Conservation (phyloP, 2,888 invertebrate genomes). For the Folsomia manolachei region DNA sequence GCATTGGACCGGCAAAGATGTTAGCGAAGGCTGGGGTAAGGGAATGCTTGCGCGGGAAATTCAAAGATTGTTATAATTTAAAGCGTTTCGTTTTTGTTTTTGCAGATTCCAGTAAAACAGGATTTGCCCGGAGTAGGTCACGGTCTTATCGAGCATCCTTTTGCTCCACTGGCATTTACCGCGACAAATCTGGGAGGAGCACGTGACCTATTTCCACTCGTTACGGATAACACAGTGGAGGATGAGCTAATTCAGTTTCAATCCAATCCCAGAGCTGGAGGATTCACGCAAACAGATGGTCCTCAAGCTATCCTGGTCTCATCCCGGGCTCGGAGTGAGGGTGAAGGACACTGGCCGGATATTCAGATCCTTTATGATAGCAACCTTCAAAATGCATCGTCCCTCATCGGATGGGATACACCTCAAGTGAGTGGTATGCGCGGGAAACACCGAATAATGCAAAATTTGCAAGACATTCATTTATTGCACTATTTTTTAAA, state of each 20-base stretch:
- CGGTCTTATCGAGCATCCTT: background rate
- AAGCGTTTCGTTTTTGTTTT: background rate
- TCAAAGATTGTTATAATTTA: too few species aligned
- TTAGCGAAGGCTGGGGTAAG: constrained; percentile 22
- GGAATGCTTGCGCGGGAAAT: too few species aligned
- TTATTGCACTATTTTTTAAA: too few species aligned
- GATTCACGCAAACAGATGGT: background rate
- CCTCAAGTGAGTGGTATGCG: too few species aligned
- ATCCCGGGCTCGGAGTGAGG: background rate
- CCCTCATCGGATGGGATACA: too few species aligned
- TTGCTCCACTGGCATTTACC: background rate
- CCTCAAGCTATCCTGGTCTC: background rate
- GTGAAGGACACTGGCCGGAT: background rate
- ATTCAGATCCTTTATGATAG: background rate
- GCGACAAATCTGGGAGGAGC: background rate
- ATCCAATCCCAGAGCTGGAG: background rate
- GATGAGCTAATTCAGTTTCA: too few species aligned
- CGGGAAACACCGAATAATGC: too few species aligned
- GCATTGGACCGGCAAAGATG: constrained; percentile 34
- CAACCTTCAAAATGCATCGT: too few species aligned
- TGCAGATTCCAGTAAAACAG: background rate
- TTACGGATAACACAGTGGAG: background rate
- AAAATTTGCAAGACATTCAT: too few species aligned
- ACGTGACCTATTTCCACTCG: background rate
- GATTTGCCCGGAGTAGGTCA: background rate